A percentile compares a stretch with the other conserved stretches of the same genome.
Conservation (phyloP, 1,140 invertebrate genomes). For the Harpegnathos saltator region DNA sequence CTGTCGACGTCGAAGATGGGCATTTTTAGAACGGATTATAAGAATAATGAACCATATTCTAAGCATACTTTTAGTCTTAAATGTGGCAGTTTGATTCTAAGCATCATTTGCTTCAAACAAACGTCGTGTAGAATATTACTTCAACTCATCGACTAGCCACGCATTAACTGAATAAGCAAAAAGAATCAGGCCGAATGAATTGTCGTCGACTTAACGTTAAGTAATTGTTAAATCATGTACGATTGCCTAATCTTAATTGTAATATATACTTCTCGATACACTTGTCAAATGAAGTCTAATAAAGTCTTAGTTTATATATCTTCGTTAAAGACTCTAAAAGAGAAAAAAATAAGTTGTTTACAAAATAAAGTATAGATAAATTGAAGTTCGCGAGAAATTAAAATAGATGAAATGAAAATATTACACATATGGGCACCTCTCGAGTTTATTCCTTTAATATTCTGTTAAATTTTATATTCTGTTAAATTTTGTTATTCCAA, state of each 20-base stretch:
- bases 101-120: no score
- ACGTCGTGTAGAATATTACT: no score
- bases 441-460: neutral
- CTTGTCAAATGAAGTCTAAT: neutral
- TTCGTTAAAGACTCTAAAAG: neutral
- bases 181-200: no score
- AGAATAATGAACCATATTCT: neutral
- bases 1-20: slow-evolving; percentile 69
- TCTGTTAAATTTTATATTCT: no score
- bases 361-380: slow-evolving; percentile 29
- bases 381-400: slow-evolving; percentile 20
- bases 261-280: slow-evolving; percentile 27
- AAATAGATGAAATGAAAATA: slow-evolving; percentile 19
- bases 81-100: no score
- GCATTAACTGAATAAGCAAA: no score
- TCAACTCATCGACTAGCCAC: no score
- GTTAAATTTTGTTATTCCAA: no score
- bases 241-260: slow-evolving; percentile 29
- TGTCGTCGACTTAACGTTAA: no score
- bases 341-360: slow-evolving; percentile 20
- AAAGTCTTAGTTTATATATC: neutral
- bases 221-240: neutral
- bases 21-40: slow-evolving; percentile 36
- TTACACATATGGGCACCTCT: neutral
- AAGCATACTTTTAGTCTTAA: no score